Evolutionary conservation across 64 coral and sea anemone genomes (phyloP).

Genomic region (Stichodactyla helianthus): DNA sequence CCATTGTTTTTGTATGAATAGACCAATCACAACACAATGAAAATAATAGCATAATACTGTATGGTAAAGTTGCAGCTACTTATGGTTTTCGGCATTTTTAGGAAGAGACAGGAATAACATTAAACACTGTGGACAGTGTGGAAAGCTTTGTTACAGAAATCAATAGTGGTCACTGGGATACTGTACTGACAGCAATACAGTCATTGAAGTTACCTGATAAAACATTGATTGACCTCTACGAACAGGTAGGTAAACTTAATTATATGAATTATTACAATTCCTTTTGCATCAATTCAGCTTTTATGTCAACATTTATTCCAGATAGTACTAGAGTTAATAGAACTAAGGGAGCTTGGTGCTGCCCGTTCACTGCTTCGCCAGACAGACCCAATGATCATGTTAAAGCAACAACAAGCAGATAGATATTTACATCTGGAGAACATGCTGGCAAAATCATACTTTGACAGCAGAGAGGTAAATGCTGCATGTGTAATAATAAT

Average conservation of each 20-base stretch:
- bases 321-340: constrained; percentile 96
- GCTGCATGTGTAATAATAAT: not conserved
- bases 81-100: constrained; percentile 14
- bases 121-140: constrained; percentile 98
- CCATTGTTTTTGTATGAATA: too few species aligned
- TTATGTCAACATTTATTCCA: constrained; percentile 21
- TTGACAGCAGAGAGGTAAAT: constrained; percentile 89
- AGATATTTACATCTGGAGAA: constrained; percentile 95
- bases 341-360: constrained; percentile 91
- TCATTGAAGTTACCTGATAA: constrained; percentile 93
- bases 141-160: constrained; percentile 98
- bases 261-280: too few species aligned
- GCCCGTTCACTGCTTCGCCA: constrained; percentile 89
- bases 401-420: constrained; percentile 91
- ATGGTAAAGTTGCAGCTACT: not conserved
- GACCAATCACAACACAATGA: too few species aligned
- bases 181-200: constrained; percentile 89
- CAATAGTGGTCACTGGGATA: constrained; percentile 98
- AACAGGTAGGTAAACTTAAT: constrained; percentile 56
- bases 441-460: constrained; percentile 90
- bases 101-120: constrained; percentile 95
- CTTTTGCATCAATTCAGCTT: not conserved
- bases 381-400: constrained; percentile 99
- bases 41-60: not conserved
- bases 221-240: constrained; percentile 97